A percentile compares a stretch with the other conserved stretches of the same genome.
These are phyloP conservation scores for Rhinopithecus roxellana DNA, from an alignment of 2,113 vertebrate genomes.

Conservation along the genomic window DNA sequence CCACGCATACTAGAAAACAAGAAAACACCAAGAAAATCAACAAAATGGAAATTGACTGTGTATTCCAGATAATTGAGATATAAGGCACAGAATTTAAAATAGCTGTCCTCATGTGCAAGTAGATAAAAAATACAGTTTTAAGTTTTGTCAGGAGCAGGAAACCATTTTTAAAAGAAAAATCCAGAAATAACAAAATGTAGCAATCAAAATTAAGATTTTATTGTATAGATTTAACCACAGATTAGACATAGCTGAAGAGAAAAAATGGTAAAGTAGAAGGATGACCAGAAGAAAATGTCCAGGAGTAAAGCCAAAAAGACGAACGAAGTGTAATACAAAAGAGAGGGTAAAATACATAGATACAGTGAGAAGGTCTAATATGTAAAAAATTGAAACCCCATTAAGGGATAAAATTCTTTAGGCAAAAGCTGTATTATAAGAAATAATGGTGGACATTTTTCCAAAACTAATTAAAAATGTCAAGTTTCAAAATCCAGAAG, in stretches of 20 bases:
- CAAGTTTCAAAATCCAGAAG: neutral
- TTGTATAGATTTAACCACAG: neutral
- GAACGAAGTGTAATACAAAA: neutral
- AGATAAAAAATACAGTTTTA: neutral
- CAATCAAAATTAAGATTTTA: slow-evolving; percentile 3
- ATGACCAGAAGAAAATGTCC: neutral
- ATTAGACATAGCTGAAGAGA: slow-evolving; percentile 26
- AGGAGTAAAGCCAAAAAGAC: neutral
- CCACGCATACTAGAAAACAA: neutral
- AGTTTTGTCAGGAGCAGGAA: neutral
- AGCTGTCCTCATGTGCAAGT: neutral
- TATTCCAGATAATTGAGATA: neutral
- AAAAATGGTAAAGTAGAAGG: neutral
- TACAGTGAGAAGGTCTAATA: neutral
- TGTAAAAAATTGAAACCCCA: neutral
- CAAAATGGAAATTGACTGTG: neutral
- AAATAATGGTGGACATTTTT: neutral
- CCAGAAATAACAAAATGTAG: neutral
- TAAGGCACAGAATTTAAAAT: neutral
- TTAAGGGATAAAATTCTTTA: neutral
- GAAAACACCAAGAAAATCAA: neutral
- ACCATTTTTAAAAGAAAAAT: slow-evolving; percentile 17
- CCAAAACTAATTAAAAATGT: neutral
- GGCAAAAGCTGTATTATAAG: neutral
- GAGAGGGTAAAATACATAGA: neutral